phyloP scores from a whole-genome alignment of 2,888 invertebrate genomes.

The Thereva nobilitata region DNA sequence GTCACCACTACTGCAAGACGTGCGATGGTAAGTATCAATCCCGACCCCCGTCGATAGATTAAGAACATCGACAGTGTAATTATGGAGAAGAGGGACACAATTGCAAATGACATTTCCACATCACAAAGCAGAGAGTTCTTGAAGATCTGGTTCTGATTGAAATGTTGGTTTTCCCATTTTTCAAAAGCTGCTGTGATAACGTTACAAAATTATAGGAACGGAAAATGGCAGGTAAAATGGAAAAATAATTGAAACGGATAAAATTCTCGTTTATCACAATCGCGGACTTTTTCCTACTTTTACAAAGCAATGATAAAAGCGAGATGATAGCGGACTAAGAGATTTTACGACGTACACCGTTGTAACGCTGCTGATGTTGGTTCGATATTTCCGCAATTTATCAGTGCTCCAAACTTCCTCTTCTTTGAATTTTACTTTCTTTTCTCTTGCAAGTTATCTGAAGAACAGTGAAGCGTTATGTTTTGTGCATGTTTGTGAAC shows the following conservation, averaged over 20 bases:
- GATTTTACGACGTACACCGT: background rate
- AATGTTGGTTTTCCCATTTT: background rate
- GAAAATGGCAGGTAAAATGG: constrained; percentile 9
- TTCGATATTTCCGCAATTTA: no score
- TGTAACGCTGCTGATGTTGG: no score
- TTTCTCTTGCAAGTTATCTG: no score
- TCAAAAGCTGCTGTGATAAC: background rate
- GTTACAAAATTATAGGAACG: constrained; percentile 21
- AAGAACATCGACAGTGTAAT: no score
- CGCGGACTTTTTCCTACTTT: constrained; percentile 9
- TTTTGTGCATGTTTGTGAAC: no score
- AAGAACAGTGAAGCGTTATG: no score
- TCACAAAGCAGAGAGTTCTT: background rate
- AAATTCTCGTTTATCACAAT: constrained; percentile 30
- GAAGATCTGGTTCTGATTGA: constrained; percentile 7
- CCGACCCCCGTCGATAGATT: background rate
- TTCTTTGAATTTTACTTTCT: no score
- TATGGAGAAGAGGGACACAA: no score
- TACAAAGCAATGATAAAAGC: constrained; percentile 11
- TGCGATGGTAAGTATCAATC: constrained; percentile 69
- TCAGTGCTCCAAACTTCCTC: no score
- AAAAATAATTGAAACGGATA: constrained; percentile 24
- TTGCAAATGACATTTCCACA: no score
- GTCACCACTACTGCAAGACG: constrained; percentile 86
- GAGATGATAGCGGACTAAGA: constrained; percentile 20